Evolutionary conservation across 2,888 invertebrate species (phyloP), one percentile per base, ranked within the genome.

Genomic region (Panorpa germanica): DNA sequence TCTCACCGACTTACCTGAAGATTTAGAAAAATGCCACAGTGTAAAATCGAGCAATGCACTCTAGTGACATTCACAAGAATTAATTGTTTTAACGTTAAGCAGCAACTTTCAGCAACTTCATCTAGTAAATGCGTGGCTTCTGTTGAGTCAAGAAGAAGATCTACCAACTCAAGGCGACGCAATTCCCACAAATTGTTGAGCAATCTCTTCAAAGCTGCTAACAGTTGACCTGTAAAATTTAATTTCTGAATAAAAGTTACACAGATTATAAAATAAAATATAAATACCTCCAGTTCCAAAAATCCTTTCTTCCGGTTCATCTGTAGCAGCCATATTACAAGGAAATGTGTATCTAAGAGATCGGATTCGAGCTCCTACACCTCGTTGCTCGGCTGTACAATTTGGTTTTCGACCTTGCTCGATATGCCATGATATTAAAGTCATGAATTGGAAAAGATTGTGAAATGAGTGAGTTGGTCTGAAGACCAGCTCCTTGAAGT

Each of bases 391-490:
- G 1, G 34, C 35, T 5, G 43, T 37, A 1, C 46, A 43, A 34
- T 47, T 42, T 25, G 12, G 25, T 30, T 37, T 36, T 21, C 33
- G 31, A 15, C 57, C 53, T 43, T 62, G 64, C 39, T 74, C 73
- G 1, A 70, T 63, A 44, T 70, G 80, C 61, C 73, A 74, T 0
- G 74, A 66, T n/a, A 82, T 48, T 57, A 82, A 70, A 33, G 76
- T 71, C 66, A 83, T 75, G 44, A 83, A 83, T 47, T 82, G 81
- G 47, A 74, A 81, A 23, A 83, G 60, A 48, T 82, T 82, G 49
- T 76, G 74, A 42, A 81, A 77, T 47, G 81, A 80, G 34, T 66
- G 55, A 57, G 72, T 72, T 1, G 81, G 81, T 18, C 68, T 63
- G 38, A 85, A 69, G 10, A 72, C 61, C 17, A 83, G 52, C 7